A percentile compares a stretch with the other conserved stretches of the same genome.
Evolutionary conservation across 2,888 invertebrate genomes (phyloP).

Genomic region (Drosophila rellima): DNA sequence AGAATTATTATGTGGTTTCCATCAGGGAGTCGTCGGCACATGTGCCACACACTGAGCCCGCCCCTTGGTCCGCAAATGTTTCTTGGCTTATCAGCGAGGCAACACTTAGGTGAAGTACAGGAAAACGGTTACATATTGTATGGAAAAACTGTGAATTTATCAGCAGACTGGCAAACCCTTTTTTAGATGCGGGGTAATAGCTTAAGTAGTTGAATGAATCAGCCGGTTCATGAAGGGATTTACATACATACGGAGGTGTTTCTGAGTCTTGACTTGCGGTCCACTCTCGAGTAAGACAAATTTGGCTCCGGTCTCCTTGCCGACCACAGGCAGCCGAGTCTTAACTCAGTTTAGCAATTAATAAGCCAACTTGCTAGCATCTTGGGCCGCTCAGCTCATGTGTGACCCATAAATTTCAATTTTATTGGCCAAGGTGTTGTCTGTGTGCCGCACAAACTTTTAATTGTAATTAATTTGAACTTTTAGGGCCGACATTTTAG

Average conservation of each 20-base stretch:
- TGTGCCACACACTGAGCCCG: conserved; percentile 24
- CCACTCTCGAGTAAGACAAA: conserved; percentile 62
- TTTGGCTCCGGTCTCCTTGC: conserved; percentile 46
- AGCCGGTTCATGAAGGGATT: conserved; percentile 11
- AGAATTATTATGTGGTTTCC: conserved; percentile 84
- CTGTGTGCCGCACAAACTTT: conserved; percentile 53
- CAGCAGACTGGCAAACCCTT: conserved; percentile 55
- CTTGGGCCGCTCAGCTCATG: conserved; percentile 69
- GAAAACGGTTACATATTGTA: conserved; percentile 57
- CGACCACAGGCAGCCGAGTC: conserved; percentile 47
- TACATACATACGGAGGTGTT: conserved; percentile 1
- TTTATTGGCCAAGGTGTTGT: conserved; percentile 77
- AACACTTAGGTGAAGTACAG: conserved; percentile 67
- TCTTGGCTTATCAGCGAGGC: conserved; percentile 67
- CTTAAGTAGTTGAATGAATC: conserved; percentile 77
- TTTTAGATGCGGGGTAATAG: conserved; percentile 34
- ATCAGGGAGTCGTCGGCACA: conserved; percentile 59
- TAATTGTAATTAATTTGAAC: conserved; percentile 79
- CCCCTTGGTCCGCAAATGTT: conserved; percentile 26
- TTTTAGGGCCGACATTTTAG: conserved; percentile 33
- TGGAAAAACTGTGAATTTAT: conserved; percentile 67
- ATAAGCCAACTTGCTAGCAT: conserved; percentile 52
- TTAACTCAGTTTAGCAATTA: conserved; percentile 62
- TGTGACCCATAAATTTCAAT: conserved; percentile 81
- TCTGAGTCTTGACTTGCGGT: conserved; percentile 60